Evolutionary conservation across 2,888 invertebrate species (phyloP).

Genomic region (Oithona nana): DNA sequence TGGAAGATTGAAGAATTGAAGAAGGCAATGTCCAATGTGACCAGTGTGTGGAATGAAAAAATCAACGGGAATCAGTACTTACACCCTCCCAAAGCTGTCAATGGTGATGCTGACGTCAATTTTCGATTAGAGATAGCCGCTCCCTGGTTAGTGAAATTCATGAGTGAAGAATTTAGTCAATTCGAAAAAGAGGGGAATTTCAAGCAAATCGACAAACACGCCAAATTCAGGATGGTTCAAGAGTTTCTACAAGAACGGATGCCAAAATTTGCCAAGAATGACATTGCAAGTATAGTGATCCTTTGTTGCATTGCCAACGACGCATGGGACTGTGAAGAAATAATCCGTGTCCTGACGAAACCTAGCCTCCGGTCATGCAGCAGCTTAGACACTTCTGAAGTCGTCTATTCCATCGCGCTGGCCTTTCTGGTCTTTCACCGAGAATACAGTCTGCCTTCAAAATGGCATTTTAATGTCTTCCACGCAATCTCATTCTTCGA

Average conservation of each 20-base stretch:
- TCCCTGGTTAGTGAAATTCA: not conserved
- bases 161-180: not conserved
- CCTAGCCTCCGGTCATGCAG: not conserved
- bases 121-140: not conserved
- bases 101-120: no score
- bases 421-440: not conserved
- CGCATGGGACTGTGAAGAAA: not conserved
- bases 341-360: not conserved
- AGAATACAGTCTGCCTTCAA: not conserved
- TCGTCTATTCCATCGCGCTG: not conserved
- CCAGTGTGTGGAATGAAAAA: not conserved
- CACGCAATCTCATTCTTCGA: constrained; percentile 18
- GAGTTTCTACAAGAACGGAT: not conserved
- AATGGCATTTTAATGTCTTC: constrained; percentile 15
- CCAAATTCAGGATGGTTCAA: not conserved
- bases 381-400: not conserved
- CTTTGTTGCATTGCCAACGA: not conserved
- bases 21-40: not conserved
- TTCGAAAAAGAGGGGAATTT: not conserved
- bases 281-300: not conserved
- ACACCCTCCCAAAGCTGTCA: not conserved
- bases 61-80: not conserved
- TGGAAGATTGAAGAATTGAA: not conserved
- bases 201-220: not conserved
- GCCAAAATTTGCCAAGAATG: not conserved